Conservation (phyloP, 2,113 vertebrate genomes). For the Malurus alboscapulatus region DNA sequence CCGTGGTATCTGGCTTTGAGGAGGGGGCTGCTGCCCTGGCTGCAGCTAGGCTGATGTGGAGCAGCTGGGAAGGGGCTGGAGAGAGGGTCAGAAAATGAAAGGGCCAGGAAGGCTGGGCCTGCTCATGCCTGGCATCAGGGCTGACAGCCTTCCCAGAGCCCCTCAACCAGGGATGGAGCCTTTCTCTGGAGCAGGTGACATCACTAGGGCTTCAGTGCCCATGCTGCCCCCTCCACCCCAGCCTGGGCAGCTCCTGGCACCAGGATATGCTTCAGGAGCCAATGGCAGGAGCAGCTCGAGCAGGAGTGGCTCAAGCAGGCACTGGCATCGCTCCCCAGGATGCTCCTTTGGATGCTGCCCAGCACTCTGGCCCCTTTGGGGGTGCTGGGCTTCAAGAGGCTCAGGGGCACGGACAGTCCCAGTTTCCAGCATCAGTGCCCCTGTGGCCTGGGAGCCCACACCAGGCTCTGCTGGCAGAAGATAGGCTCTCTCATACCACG, state of each 20-base stretch:
- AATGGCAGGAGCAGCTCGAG: neutral
- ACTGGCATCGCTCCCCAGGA: fast-evolving
- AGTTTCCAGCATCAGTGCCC: neutral
- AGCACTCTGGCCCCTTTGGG: neutral
- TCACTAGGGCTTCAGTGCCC: neutral
- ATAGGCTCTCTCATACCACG: neutral
- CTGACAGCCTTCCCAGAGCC: neutral
- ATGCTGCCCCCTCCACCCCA: neutral
- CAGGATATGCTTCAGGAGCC: neutral
- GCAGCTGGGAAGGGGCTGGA: neutral
- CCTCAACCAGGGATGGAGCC: neutral
- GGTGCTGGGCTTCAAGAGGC: neutral
- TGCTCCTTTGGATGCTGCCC: neutral
- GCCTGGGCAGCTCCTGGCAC: neutral
- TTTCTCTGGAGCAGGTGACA: neutral
- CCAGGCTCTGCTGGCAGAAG: neutral
- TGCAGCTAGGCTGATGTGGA: neutral
- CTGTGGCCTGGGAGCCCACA: neutral
- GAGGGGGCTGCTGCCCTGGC: neutral
- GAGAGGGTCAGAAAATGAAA: neutral
- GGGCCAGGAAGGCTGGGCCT: neutral
- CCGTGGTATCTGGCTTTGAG: neutral
- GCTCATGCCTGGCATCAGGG: neutral
- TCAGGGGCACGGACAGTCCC: fast-evolving
- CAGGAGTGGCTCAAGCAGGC: fast-evolving